phyloP scores from a whole-genome alignment of 2,797 vertebrate species.

The Taeniopygia guttata region DNA sequence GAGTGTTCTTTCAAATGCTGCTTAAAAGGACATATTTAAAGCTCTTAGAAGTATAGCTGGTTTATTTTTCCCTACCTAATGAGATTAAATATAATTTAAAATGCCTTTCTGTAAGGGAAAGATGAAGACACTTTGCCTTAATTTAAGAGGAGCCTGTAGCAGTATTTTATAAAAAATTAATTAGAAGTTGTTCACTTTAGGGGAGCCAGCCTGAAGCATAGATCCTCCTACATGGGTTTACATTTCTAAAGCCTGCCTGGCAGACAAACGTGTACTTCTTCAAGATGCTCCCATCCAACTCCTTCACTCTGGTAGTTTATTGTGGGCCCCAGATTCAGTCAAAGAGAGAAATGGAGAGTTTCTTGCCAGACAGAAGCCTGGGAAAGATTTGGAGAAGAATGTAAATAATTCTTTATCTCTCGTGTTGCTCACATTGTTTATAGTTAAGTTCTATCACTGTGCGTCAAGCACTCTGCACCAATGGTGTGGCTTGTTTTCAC shows the following conservation, averaged over 20 bases:
- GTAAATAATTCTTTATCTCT: no score
- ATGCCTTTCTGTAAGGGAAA: conserved; percentile 55
- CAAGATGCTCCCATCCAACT: not conserved
- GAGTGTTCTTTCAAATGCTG: conserved; percentile 41
- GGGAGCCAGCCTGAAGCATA: conserved; percentile 52
- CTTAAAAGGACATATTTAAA: conserved; percentile 66
- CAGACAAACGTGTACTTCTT: not conserved
- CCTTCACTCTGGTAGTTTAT: accelerated
- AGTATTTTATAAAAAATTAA: conserved; percentile 50
- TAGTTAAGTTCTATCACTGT: no score
- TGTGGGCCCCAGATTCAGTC: no score
- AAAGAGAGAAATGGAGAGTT: no score
- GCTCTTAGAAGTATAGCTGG: conserved; percentile 36
- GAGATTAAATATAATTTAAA: conserved; percentile 63
- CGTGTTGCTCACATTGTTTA: no score
- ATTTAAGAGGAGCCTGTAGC: conserved; percentile 62
- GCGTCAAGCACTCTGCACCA: no score
- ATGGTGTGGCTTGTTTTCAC: no score
- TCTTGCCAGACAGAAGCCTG: no score
- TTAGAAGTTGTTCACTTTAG: conserved; percentile 68
- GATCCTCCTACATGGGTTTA: conserved; percentile 41
- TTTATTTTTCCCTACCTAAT: conserved; percentile 43
- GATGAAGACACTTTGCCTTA: conserved; percentile 51
- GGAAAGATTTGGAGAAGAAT: no score
- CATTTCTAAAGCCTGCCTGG: conserved; percentile 45